Base-by-base conservation (phyloP, 2,113 vertebrate species). In the Thinocorus orbignyianus region DNA sequence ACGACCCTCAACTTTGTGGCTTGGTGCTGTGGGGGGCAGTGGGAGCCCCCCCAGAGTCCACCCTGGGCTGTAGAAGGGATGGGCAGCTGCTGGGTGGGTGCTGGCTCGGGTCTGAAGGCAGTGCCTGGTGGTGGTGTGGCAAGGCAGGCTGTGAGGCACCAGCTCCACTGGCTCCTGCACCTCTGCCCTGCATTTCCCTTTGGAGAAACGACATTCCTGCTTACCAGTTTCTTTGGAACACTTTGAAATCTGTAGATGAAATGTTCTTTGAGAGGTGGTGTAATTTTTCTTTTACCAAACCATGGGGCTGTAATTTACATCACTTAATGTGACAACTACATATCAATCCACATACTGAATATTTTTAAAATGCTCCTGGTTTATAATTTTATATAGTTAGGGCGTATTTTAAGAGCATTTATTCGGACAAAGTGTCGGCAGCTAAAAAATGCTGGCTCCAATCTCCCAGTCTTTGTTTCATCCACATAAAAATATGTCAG, bases 321-420 rank as follows among this genome's bases (percentile, higher is more conserved):
- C 73, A 46, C 57, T 85, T 79, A 64, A 31, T 16, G 17, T 92
- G 93, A 90, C 84, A 95, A 72, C 57, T 57, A 72, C 52, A 81
- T 91, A 93, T 95, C 77, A 89, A 31, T 87, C 57, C 41, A 13
- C 35, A 25, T 18, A 22, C 41, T 78, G 28, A 18, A 0, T 41
- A 19, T 87, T 90, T 92, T 85, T 9, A 5, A 88, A 90, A 20
- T 20, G 61, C 70, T 90, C n/a, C 39, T 23, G 10, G 23, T 48
- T 94, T 85, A 37, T 91, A 72, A 80, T 88, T 94, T 77, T 70
- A 51, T 41, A 16, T 48, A 69, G 18, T 60, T 48, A 24, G 13
- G 54, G 28, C 4, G 4, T 73, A 48, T 79, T 89, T 95, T 61
- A 37, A 79, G 94, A 64, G 42, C 28, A 24, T 79, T 57, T 54